These are phyloP conservation scores for Danio choprae DNA, from an alignment of 2,797 vertebrate species.

Conservation along the genomic window DNA sequence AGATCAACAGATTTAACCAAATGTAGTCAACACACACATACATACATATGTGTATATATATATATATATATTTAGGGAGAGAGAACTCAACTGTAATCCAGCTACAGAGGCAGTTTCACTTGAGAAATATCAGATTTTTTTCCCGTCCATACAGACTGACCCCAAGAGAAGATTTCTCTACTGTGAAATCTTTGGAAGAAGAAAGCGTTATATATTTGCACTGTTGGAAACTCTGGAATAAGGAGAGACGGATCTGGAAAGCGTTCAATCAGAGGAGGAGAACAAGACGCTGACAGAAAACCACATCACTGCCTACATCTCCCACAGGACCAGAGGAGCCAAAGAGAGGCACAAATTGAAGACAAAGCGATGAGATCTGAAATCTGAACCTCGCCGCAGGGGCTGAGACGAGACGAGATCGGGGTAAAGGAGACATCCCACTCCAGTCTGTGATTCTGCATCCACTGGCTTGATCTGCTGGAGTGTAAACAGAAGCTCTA, in stretches of 20 bases:
- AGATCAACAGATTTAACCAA: too few species aligned
- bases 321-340: constrained; percentile 9
- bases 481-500: constrained; percentile 41
- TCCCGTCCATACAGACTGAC: background rate
- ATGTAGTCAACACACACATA: too few species aligned
- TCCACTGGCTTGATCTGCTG: constrained; percentile 31
- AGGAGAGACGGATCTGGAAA: constrained; percentile 23
- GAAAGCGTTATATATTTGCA: background rate
- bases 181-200: background rate
- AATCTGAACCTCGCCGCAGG: constrained; percentile 27
- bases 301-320: constrained; percentile 37
- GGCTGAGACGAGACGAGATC: constrained; percentile 7
- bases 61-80: too few species aligned
- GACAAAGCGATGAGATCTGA: constrained; percentile 42
- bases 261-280: constrained; percentile 26
- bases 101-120: too few species aligned
- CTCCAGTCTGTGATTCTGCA: constrained; percentile 42
- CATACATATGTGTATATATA: too few species aligned
- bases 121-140: too few species aligned
- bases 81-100: too few species aligned
- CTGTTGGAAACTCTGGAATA: background rate
- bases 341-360: constrained; percentile 36
- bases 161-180: background rate
- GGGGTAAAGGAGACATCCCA: constrained; percentile 33
- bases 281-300: constrained; percentile 31